phyloP scores from a whole-genome alignment of 2,888 invertebrate genomes.

The Neuroscelio doddi region DNA sequence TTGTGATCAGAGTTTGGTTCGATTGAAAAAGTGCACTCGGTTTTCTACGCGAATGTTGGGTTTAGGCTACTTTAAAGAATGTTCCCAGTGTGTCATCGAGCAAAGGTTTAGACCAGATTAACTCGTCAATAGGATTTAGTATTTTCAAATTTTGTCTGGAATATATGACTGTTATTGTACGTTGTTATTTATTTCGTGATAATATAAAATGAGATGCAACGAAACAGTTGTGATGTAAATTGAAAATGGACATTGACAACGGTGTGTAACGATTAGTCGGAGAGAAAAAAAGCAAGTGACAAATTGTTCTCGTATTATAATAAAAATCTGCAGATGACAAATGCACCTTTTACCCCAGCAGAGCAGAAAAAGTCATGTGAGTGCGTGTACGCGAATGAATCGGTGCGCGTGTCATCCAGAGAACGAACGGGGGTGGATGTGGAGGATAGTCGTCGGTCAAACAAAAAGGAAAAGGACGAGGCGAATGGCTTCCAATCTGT shows the following conservation, averaged over 20 bases:
- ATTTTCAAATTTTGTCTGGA: no score
- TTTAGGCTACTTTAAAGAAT: no score
- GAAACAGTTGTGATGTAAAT: no score
- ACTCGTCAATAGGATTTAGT: no score
- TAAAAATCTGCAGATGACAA: conserved; percentile 45
- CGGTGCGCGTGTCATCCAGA: conserved; percentile 47
- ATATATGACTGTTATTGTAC: no score
- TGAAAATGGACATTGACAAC: background rate
- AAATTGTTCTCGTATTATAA: conserved; percentile 41
- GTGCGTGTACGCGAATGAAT: conserved; percentile 41
- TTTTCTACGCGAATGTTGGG: no score
- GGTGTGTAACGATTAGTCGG: background rate
- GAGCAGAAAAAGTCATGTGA: conserved; percentile 48
- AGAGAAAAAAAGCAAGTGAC: conserved; percentile 23
- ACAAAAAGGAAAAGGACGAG: conserved; percentile 43
- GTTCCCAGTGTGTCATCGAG: no score
- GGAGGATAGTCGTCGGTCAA: conserved; percentile 32
- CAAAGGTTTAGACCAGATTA: no score
- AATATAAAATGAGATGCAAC: no score
- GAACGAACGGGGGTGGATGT: conserved; percentile 41
- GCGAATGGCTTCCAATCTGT: conserved; percentile 66
- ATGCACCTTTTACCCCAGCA: conserved; percentile 41
- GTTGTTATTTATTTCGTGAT: no score
- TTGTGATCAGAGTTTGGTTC: no score
- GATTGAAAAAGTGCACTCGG: no score